Conservation (phyloP, 2,113 vertebrate genomes). For the Salvator merianae region DNA sequence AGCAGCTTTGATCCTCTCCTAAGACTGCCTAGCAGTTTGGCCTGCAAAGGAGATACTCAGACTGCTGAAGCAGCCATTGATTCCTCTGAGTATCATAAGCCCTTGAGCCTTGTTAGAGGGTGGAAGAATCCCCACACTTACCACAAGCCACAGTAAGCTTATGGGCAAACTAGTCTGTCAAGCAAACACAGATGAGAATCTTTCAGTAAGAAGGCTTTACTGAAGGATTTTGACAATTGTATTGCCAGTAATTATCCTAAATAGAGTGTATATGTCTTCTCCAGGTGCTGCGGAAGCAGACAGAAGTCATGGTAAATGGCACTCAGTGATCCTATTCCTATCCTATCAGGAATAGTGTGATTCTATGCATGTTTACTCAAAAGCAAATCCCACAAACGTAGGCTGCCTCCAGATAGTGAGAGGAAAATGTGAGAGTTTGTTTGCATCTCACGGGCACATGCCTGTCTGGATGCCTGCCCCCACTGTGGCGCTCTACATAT, state of each 20-base stretch:
- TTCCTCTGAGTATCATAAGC: neutral
- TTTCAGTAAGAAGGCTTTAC: neutral
- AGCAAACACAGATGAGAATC: neutral
- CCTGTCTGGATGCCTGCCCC: too few relatives aligned
- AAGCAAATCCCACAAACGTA: too few relatives aligned
- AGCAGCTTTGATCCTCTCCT: constrained; percentile 7
- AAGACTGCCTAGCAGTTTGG: neutral
- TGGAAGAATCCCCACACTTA: neutral
- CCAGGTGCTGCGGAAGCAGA: neutral
- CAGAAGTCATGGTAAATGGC: neutral
- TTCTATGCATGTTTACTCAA: neutral
- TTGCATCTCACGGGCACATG: too few relatives aligned
- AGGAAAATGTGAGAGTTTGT: too few relatives aligned
- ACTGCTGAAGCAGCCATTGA: neutral
- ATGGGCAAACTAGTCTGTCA: neutral
- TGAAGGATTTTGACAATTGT: neutral
- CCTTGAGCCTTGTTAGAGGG: neutral
- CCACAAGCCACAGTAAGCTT: neutral
- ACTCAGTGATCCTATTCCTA: neutral
- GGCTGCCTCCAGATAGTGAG: too few relatives aligned
- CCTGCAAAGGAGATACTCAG: neutral
- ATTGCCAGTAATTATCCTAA: neutral
- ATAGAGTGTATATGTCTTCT: neutral
- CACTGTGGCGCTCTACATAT: too few relatives aligned
- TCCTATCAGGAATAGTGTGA: neutral